phyloP scores from a whole-genome alignment of 2,797 vertebrate species.

The Anguilla pacifica region DNA sequence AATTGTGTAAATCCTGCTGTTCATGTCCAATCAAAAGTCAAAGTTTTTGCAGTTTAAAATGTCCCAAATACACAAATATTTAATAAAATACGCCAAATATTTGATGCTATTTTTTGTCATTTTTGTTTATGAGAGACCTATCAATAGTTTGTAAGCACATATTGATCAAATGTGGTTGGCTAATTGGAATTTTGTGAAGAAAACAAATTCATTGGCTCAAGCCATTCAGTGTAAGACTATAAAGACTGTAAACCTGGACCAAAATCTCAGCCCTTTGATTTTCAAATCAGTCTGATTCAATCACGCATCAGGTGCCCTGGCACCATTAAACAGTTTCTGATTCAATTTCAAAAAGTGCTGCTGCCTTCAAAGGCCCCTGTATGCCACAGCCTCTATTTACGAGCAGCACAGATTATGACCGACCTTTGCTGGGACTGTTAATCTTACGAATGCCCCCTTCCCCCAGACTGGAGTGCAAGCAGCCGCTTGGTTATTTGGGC shows the following conservation, averaged over 20 bases:
- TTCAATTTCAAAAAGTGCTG: constrained; percentile 59
- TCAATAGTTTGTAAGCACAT: no score
- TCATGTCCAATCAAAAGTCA: background rate
- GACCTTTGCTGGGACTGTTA: constrained; percentile 55
- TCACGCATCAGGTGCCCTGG: constrained; percentile 55
- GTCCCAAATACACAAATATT: background rate
- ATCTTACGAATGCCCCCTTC: constrained; percentile 42
- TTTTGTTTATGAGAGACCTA: background rate
- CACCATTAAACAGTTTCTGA: constrained; percentile 55
- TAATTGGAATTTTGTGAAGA: background rate
- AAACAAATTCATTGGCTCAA: background rate
- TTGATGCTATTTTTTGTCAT: background rate
- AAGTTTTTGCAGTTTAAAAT: background rate
- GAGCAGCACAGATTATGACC: constrained; percentile 59
- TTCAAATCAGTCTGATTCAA: constrained; percentile 56
- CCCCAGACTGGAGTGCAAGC: constrained; percentile 45
- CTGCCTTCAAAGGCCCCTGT: constrained; percentile 40
- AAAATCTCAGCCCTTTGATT: constrained; percentile 43
- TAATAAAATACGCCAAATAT: background rate
- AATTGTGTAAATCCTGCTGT: background rate
- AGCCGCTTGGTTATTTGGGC: constrained; percentile 54
- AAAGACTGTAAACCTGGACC: constrained; percentile 34
- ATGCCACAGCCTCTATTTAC: constrained; percentile 46
- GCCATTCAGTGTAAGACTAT: constrained; percentile 25
- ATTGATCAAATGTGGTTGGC: background rate